A percentile compares a stretch with the other conserved stretches of the same genome.
phyloP scores from a whole-genome alignment of 92 coral and sea anemone genomes.

The Palythoa heliodiscus region DNA sequence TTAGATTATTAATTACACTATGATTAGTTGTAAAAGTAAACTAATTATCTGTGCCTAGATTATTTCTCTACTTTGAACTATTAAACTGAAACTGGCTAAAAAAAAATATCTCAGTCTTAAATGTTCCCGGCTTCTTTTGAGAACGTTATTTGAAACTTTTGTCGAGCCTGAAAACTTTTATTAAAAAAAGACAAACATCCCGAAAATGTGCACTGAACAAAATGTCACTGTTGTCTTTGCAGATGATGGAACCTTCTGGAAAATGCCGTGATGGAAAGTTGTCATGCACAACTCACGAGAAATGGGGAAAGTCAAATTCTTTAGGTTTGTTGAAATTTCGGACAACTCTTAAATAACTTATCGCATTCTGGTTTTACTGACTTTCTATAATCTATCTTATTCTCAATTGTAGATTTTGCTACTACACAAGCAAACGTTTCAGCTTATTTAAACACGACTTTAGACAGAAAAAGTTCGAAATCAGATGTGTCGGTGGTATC shows the following conservation, averaged over 20 bases:
- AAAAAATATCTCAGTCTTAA: too few species aligned
- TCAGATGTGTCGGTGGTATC: constrained; percentile 67
- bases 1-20: too few species aligned
- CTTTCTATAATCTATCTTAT: background rate
- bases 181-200: background rate
- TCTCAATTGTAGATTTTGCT: constrained; percentile 58
- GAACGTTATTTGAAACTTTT: too few species aligned
- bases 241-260: constrained; percentile 35
- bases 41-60: too few species aligned
- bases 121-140: too few species aligned
- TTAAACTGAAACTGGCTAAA: too few species aligned
- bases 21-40: too few species aligned
- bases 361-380: background rate
- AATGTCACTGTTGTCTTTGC: background rate
- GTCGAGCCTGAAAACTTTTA: too few species aligned
- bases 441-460: constrained; percentile 58
- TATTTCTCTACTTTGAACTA: too few species aligned
- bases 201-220: background rate
- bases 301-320: constrained; percentile 15
- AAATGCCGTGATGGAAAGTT: constrained; percentile 30
- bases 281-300: constrained; percentile 15
- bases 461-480: constrained; percentile 74
- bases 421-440: constrained; percentile 67
- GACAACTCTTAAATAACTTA: background rate
- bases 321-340: constrained; percentile 3